These are phyloP conservation scores for Hippopotamyrus pictus DNA, from an alignment of 2,797 vertebrate species.

Conservation along the genomic window DNA sequence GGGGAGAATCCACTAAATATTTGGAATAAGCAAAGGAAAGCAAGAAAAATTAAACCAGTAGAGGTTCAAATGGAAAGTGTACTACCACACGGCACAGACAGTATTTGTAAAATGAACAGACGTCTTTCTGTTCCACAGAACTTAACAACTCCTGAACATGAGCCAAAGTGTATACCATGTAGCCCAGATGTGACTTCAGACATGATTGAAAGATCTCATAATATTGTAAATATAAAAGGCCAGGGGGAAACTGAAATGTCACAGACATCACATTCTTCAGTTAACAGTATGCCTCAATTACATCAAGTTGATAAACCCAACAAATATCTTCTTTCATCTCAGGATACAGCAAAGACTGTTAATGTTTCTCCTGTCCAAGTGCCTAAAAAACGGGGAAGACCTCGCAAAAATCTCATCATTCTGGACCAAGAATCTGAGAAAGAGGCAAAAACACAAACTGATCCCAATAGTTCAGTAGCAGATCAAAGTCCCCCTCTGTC, in stretches of 20 bases:
- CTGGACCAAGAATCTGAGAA: conserved; percentile 41
- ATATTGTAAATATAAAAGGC: not conserved
- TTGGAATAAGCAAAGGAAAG: conserved; percentile 6
- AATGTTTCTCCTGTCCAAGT: not conserved
- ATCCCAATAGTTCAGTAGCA: conserved; percentile 25
- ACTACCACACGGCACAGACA: not conserved
- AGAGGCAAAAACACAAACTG: conserved; percentile 34
- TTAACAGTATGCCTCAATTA: conserved; percentile 6
- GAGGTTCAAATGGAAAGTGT: not conserved
- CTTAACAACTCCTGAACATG: not conserved
- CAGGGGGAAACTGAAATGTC: not conserved
- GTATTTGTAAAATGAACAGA: not conserved
- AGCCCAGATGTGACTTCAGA: not conserved
- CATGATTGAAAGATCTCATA: not conserved
- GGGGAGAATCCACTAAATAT: not conserved
- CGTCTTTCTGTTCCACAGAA: not conserved
- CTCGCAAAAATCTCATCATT: not conserved
- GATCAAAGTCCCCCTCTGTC: conserved; percentile 8
- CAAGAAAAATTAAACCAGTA: not conserved
- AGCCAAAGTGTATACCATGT: not conserved
- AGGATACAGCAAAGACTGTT: not conserved
- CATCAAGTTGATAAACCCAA: conserved; percentile 7
- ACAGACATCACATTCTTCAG: not conserved
- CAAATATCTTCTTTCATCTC: not conserved
- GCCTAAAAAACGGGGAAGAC: conserved; percentile 17